phyloP scores from a whole-genome alignment of 2,797 vertebrate genomes.

The Halcyon chelicuti region DNA sequence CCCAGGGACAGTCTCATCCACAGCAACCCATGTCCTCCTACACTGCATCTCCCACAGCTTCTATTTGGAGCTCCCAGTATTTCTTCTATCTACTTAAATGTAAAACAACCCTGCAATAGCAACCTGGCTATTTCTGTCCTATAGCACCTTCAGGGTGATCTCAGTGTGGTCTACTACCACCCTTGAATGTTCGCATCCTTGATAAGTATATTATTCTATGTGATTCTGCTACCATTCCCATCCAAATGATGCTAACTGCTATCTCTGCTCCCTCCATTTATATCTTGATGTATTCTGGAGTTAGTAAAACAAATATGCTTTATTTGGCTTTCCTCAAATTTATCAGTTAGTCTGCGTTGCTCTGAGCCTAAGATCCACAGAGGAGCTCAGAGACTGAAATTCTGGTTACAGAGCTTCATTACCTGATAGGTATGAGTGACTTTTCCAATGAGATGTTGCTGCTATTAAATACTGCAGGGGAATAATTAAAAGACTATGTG shows the following conservation, averaged over 20 bases:
- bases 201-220: neutral
- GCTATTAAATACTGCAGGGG: neutral
- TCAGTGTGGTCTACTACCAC: rapidly evolving
- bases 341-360: neutral
- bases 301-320: neutral
- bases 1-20: neutral
- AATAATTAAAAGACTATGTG: neutral
- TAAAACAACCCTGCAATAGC: neutral
- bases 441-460: neutral
- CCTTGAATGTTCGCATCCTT: neutral
- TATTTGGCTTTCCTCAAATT: neutral
- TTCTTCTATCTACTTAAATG: neutral
- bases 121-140: neutral
- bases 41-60: neutral
- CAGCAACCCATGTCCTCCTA: rapidly evolving
- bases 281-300: neutral
- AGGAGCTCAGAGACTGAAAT: neutral
- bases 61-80: neutral
- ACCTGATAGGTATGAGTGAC: neutral
- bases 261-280: neutral
- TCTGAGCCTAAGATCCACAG: neutral
- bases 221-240: neutral
- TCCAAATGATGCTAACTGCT: neutral
- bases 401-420: neutral
- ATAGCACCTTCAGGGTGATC: neutral